Base-by-base conservation (phyloP, 2,113 vertebrate species). In the Varanus komodoensis region DNA sequence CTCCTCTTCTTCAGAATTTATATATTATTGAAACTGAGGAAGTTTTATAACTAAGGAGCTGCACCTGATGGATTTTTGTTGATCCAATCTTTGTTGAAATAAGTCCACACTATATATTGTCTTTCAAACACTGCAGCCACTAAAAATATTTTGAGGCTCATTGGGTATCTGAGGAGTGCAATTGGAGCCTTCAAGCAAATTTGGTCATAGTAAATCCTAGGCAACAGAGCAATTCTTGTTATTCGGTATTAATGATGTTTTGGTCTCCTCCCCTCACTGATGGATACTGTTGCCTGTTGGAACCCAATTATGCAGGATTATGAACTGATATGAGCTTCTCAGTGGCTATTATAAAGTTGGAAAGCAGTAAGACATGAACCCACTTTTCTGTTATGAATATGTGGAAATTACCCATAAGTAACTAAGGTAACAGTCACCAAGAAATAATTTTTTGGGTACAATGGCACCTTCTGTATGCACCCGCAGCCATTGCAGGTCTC, bases 231-330 rank as follows among this genome's bases (percentile, higher is more conserved):
- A 96, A 96, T 97, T 95, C 86, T 0, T 96, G 88, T 0, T 82
- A 96, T 97, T 94, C 94, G 92, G 94, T 86, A 95, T 95, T 96
- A 95, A 96, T 91, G 82, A 90, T 90, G 91, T 91, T 94, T 86
- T 94, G 71, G 84, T 90, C 90, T 96, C 93, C 89, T 95, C 91
- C 95, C 93, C 94, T 94, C 94, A 95, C 93, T 88, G 93, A 86
- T 88, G 95, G 93, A 92, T 1, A 88, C 92, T 71, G 87, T 91
- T 93, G 68, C 92, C 90, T 93, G 86, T 73, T 83, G 92, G 93
- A 97, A 93, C 89, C 93, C 95, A 94, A 87, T 96, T 96, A 95
- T 84, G 89, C 81, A 93, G 82, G 3, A 64, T 64, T 64, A 64
- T 21, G 19, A 64, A 64, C 21, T 64, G 61, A 3, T 64, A 64